Evolutionary conservation across 2,888 invertebrate species (phyloP), one percentile per base, ranked within the genome.

Genomic region (Melolontha melolontha): DNA sequence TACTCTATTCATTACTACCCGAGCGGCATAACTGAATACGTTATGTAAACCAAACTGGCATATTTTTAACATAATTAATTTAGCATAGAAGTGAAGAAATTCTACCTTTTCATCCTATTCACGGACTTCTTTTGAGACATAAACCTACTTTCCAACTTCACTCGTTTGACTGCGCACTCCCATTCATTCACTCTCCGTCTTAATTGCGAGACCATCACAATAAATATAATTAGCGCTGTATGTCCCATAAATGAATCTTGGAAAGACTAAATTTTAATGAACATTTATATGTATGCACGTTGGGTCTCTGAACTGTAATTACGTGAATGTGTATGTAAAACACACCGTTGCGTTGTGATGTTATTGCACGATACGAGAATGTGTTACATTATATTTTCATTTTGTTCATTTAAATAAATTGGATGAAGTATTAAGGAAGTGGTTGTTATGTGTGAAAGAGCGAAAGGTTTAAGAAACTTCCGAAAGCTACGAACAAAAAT

Each of bases 181-280:
- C 59, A 44, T 54, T 22, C 34, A 12, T 44, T 59, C 12, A 12
- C 44, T 27, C 8, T 34, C 12, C 59, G 34, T 62, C 59, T 62
- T 62, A 62, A 62, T 62, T 62, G 59, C 59, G 34, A 39, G 17
- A 29, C 47, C 47, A 16, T 47, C 59, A 62, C 59, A 62, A 62
- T 62, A 62, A 62, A 62, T 62, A 62, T 62, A 62, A 62, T 62
- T 62, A 62, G 59, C 59, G 59, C 47, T 62, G 59, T 52, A 44
- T 41, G 64, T 51, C 51, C 47, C 34, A 67, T 54, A 71, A 71
- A 75, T 71, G 75, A 76, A 75, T 76, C 75, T 70, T 39, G 76
- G 75, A 76, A 75, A 75, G 75, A 73, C 76, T 78, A 78, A 77
- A 78, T 78, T 78, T 77, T 78, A 78, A 78, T 78, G 78, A 78